Evolutionary conservation across 2,888 invertebrate genomes (phyloP).

Genomic region (Acleris holmiana): DNA sequence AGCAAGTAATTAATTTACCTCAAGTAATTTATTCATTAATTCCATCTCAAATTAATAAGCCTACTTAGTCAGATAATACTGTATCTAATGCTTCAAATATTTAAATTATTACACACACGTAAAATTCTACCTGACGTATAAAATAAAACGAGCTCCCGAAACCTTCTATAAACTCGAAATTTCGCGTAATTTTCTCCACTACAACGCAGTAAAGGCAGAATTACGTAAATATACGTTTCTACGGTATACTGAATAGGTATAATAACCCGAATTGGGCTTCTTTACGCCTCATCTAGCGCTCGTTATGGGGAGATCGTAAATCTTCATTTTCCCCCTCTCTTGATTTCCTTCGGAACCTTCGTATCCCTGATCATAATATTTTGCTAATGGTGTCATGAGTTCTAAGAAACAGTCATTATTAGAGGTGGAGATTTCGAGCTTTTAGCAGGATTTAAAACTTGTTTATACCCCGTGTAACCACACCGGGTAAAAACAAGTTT

Average conservation of each 20-base stretch:
- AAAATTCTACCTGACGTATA: slow-evolving; percentile 5
- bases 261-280: slow-evolving; percentile 81
- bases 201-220: slow-evolving; percentile 49
- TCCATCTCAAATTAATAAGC: no score
- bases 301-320: slow-evolving; percentile 83
- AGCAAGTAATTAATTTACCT: no score
- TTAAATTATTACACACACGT: no score
- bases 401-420: slow-evolving; percentile 3
- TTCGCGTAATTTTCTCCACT: slow-evolving; percentile 43
- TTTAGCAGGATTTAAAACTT: background rate
- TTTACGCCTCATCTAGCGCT: slow-evolving; percentile 84
- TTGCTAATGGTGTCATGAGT: slow-evolving; percentile 36
- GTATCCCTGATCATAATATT: slow-evolving; percentile 65
- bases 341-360: slow-evolving; percentile 66
- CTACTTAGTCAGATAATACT: no score
- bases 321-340: slow-evolving; percentile 71
- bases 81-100: no score
- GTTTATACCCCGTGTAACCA: no score
- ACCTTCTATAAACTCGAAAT: slow-evolving; percentile 37
- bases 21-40: no score
- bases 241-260: slow-evolving; percentile 57
- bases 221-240: slow-evolving; percentile 50
- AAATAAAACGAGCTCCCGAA: slow-evolving; percentile 25
- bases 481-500: no score
- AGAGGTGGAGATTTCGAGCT: background rate